phyloP scores from a whole-genome alignment of 2,888 invertebrate species.

The Tipula lateralis region DNA sequence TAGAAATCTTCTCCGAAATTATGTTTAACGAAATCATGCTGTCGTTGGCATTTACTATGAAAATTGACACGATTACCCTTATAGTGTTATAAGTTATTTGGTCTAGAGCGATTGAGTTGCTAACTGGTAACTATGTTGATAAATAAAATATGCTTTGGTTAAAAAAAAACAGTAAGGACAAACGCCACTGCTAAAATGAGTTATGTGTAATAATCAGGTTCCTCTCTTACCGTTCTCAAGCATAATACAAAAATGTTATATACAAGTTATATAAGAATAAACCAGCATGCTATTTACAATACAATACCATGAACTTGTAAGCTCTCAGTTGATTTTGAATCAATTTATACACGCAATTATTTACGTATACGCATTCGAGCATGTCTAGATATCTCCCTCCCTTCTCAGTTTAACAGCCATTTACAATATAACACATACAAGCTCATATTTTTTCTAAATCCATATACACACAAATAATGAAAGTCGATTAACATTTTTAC shows the following conservation, averaged over 20 bases:
- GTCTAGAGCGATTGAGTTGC: too few relatives aligned
- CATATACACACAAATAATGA: background rate
- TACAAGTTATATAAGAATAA: too few relatives aligned
- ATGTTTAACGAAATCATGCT: too few relatives aligned
- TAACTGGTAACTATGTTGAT: too few relatives aligned
- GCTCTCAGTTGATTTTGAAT: constrained; percentile 13
- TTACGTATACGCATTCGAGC: background rate
- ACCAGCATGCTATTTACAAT: background rate
- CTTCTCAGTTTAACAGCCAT: background rate
- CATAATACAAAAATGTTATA: background rate
- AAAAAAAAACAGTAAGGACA: too few relatives aligned
- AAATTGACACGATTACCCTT: too few relatives aligned
- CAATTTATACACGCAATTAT: background rate
- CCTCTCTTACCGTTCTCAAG: too few relatives aligned
- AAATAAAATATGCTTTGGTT: too few relatives aligned
- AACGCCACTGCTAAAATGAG: constrained; percentile 11
- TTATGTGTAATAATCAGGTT: too few relatives aligned
- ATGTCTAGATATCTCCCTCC: background rate
- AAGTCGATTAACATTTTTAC: background rate
- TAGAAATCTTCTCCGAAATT: too few relatives aligned
- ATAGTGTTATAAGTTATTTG: too few relatives aligned
- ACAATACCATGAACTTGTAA: background rate
- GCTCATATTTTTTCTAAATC: background rate
- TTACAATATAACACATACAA: background rate
- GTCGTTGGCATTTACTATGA: too few relatives aligned